A percentile compares a stretch with the other conserved stretches of the same genome.
Conservation (phyloP, 1,140 invertebrate genomes). For the Drosophila erecta region DNA sequence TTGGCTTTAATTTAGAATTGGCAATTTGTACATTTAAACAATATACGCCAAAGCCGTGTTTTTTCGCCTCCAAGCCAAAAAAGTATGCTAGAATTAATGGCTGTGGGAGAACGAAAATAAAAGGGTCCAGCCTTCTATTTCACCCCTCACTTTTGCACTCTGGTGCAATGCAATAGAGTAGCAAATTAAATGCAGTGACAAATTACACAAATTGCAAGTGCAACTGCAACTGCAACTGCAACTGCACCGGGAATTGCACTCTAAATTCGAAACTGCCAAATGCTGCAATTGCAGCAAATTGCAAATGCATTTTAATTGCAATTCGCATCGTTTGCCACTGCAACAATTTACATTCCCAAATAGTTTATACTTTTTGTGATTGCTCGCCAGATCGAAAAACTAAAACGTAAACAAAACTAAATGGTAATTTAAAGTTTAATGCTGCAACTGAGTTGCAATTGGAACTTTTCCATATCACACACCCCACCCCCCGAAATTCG, state of each 20-base stretch:
- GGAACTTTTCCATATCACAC: background rate
- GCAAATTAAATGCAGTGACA: constrained; percentile 73
- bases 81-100: constrained; percentile 39
- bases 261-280: constrained; percentile 47
- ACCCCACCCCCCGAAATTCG: background rate
- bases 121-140: constrained; percentile 17
- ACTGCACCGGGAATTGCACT: constrained; percentile 29
- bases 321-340: constrained; percentile 40
- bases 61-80: constrained; percentile 3
- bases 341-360: constrained; percentile 55
- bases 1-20: too few species aligned
- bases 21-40: background rate
- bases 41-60: background rate
- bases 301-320: constrained; percentile 76
- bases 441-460: constrained; percentile 10
- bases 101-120: constrained; percentile 8
- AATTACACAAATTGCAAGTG: constrained; percentile 69
- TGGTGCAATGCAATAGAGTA: constrained; percentile 16
- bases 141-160: background rate
- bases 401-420: constrained; percentile 63
- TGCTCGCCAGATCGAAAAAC: constrained; percentile 37
- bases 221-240: constrained; percentile 37
- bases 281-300: constrained; percentile 61
- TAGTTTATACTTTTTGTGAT: constrained; percentile 21
- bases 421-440: constrained; percentile 33